Conservation (phyloP, 23 tunicate genomes). For the Oikopleura albicans region DNA sequence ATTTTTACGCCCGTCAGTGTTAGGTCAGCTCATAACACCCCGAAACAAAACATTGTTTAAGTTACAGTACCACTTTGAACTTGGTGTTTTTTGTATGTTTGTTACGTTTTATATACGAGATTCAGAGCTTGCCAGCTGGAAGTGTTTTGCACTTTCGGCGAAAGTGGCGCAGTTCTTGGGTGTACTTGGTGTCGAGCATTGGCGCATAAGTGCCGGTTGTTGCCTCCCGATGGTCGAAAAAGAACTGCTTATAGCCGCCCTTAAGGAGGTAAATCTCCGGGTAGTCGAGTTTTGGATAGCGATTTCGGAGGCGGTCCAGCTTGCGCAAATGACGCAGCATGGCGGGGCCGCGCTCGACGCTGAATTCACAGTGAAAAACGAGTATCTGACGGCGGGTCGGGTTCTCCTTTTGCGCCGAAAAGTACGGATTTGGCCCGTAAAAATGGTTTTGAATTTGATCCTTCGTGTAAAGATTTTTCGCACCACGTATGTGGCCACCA, state of each 20-base stretch:
- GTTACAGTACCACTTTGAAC: no score
- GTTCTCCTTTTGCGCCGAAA: neutral
- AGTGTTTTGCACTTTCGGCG: neutral
- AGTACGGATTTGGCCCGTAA: neutral
- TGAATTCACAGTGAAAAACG: conserved; percentile 7
- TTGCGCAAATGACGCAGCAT: neutral
- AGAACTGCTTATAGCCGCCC: conserved; percentile 6
- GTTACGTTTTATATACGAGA: no score
- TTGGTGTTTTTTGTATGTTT: no score
- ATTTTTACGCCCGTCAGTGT: no score
- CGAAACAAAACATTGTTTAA: no score
- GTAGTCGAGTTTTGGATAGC: neutral
- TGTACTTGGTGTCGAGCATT: conserved; percentile 5
- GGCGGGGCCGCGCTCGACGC: conserved; percentile 1
- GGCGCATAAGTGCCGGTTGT: conserved; percentile 15
- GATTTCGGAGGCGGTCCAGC: neutral
- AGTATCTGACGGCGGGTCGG: neutral
- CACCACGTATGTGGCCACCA: conserved; percentile 1
- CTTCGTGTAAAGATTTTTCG: neutral
- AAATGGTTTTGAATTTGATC: neutral
- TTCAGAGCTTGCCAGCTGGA: conserved; percentile 13
- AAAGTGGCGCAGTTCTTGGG: conserved; percentile 16
- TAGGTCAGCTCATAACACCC: no score
- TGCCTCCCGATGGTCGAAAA: neutral
- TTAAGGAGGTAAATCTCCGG: conserved; percentile 11